Evolutionary conservation across 2,888 invertebrate species (phyloP).

Genomic region (Fragum fragum): DNA sequence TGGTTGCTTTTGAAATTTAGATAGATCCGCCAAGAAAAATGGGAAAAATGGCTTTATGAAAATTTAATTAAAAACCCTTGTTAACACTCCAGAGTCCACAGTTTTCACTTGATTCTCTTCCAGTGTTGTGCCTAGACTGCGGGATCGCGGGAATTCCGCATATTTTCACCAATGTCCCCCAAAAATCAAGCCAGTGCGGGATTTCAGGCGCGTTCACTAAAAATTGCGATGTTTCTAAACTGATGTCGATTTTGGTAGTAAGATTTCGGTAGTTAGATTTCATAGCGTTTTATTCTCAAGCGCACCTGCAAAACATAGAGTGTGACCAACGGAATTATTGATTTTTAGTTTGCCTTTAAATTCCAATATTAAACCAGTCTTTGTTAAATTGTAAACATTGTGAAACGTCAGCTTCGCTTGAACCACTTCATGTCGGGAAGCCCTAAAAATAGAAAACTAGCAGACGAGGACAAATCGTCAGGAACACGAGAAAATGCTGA

Average conservation of each 20-base stretch:
- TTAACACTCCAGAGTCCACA: too few relatives aligned
- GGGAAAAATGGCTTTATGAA: too few relatives aligned
- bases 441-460: neutral
- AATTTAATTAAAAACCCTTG: too few relatives aligned
- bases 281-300: neutral
- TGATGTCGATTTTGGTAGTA: too few relatives aligned
- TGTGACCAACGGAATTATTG: neutral
- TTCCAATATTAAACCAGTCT: too few relatives aligned
- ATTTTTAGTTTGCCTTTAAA: neutral
- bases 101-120: too few relatives aligned
- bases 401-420: neutral
- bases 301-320: neutral
- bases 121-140: constrained; percentile 2
- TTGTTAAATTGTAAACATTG: neutral
- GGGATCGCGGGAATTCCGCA: neutral
- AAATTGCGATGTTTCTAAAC: too few relatives aligned
- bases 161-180: neutral
- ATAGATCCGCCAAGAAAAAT: too few relatives aligned
- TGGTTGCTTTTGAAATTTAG: too few relatives aligned
- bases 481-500: neutral
- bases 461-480: neutral
- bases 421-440: neutral
- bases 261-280: neutral
- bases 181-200: neutral
- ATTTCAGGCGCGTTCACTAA: neutral